Evolutionary conservation across 2,797 vertebrate genomes (phyloP), one percentile per base, ranked within the genome.

Genomic region (Aeoliscus strigatus): DNA sequence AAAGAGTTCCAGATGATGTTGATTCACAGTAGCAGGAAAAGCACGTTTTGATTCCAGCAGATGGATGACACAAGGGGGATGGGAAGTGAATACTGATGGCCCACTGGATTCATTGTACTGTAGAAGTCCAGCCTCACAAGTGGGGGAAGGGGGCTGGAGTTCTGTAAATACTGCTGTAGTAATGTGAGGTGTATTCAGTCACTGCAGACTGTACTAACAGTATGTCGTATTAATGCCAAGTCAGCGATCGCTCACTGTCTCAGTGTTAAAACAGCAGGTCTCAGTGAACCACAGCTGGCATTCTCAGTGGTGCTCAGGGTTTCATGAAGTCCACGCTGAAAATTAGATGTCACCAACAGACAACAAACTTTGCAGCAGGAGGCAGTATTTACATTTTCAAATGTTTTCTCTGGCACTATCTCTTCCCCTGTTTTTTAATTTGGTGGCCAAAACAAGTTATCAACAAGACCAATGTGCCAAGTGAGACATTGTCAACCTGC

Each of bases 401-500:
- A n/a, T n/a, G n/a, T n/a, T n/a, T n/a, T n/a, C n/a, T n/a, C n/a
- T n/a, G n/a, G n/a, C n/a, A n/a, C n/a, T n/a, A n/a, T n/a, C 14
- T 66, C 59, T 50, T 52, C 34, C 27, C 42, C 15, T 39, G 18
- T 21, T 21, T 48, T 66, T 33, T 61, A 51, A 70, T 53, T 53
- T 24, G 16, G 23, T 56, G 68, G 61, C 67, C 70, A 74, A 63
- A 37, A 49, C 59, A 63, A 73, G n/a, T n/a, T n/a, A n/a, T n/a
- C n/a, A 65, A 55, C 39, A 38, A 47, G 57, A 60, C 29, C 31
- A 37, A 51, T 28, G 5, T 36, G 54, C 66, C 64, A 73, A 72
- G 61, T 50, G 49, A 49, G 38, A 73, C 31, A 39, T 57, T 57
- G 11, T 18, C 3, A 2, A 17, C 16, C 13, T 31, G 18, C 37